phyloP scores from a whole-genome alignment of 2,113 vertebrate species.

The Rhynchomys soricoides region DNA sequence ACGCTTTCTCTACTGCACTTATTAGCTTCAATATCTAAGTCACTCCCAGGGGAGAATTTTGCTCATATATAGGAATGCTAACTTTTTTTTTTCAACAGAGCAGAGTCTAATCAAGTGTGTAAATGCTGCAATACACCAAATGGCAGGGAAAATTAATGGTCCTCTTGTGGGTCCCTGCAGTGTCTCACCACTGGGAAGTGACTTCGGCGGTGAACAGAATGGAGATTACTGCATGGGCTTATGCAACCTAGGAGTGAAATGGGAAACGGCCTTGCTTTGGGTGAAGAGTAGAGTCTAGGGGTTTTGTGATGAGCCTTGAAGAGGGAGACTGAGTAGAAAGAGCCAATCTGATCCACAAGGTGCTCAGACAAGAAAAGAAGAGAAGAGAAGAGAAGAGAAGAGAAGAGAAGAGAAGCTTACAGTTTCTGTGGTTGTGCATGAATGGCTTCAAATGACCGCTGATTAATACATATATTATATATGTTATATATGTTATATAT shows the following conservation, averaged over 20 bases:
- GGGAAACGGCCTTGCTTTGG: background rate
- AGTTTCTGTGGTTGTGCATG: background rate
- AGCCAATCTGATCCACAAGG: background rate
- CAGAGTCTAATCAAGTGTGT: constrained; percentile 72
- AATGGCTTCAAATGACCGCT: background rate
- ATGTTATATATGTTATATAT: background rate
- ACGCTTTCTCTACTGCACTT: constrained; percentile 25
- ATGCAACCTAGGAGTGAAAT: background rate
- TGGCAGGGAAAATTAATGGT: constrained; percentile 51
- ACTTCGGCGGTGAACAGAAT: background rate
- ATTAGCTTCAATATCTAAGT: constrained; percentile 50
- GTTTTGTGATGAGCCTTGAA: too few species aligned
- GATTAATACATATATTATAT: background rate
- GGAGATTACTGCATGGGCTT: background rate
- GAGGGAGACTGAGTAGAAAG: background rate
- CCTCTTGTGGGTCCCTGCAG: constrained; percentile 24
- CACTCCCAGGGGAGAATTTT: constrained; percentile 47
- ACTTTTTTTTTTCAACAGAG: constrained; percentile 61
- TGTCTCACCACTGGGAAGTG: background rate
- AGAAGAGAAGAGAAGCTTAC: background rate
- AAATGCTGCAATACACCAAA: constrained; percentile 64
- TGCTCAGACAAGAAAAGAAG: background rate
- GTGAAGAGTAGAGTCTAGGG: background rate
- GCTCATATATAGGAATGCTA: constrained; percentile 24
- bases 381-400: too few species aligned